A percentile compares a stretch with the other conserved stretches of the same genome.
phyloP scores from a whole-genome alignment of 2,113 vertebrate genomes.

The Noturus placidus region DNA sequence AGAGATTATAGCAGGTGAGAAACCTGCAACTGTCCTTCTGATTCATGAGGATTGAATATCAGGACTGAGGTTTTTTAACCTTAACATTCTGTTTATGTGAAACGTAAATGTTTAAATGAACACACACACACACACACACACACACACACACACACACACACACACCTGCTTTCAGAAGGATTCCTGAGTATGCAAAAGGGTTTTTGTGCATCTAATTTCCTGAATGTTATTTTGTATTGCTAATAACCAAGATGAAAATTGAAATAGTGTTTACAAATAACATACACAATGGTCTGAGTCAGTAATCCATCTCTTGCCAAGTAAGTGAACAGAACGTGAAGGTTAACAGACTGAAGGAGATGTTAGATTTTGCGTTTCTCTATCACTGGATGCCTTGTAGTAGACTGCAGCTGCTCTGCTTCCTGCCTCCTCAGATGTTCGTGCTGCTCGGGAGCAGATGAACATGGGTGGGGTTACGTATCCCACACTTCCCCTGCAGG shows the following conservation, averaged over 20 bases:
- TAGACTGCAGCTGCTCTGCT: not conserved
- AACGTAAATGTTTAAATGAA: not conserved
- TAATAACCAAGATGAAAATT: not conserved
- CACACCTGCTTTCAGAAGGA: not conserved
- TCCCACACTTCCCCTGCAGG: constrained; percentile 81
- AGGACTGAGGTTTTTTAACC: not conserved
- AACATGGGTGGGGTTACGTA: constrained; percentile 85
- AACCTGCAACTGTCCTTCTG: not conserved
- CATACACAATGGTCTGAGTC: not conserved
- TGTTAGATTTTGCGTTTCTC: not conserved
- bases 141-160: not conserved
- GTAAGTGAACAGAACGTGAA: not conserved
- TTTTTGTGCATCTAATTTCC: not conserved
- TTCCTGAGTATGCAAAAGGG: not conserved
- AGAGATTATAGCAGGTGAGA: constrained; percentile 91
- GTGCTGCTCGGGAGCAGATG: constrained; percentile 92
- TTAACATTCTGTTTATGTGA: not conserved
- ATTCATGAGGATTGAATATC: not conserved
- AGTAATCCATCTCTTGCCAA: not conserved
- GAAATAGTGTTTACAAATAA: not conserved
- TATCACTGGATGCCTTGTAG: not conserved
- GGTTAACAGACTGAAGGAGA: not conserved
- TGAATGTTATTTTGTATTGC: no score
- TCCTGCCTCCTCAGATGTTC: constrained; percentile 79
- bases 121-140: not conserved